Base-by-base conservation (phyloP, 2,888 invertebrate genomes). In the Drosophila nr. medialis region DNA sequence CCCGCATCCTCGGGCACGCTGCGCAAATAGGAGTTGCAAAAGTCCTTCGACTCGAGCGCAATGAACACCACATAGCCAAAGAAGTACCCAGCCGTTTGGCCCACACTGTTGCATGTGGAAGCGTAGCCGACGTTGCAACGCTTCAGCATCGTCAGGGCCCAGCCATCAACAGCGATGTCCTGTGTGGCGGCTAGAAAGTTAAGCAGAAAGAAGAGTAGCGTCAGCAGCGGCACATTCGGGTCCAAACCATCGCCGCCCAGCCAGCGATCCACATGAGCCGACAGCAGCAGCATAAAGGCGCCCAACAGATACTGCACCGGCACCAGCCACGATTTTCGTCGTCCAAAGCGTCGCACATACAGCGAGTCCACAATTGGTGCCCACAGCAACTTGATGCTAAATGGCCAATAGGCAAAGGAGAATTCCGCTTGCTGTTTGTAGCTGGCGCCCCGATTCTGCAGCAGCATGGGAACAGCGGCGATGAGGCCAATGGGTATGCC, bases 141-240 rank as follows among this genome's bases (percentile, higher is more conserved):
- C 90, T 98, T 97, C 2, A 99, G 94, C 98, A 99, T 99, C 0
- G 99, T 99, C 15, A 99, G 94, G 0, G 99, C 99, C 99, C 99
- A 99, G 29, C 99, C 99, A 94, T 99, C 99, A 0, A 99, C 99
- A 21, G 99, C 99, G 90, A 99, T 99, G 93, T 99, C 99, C 94
- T 99, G 99, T 2, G 99, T 99, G 3, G 99, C 99, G 7, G 99
- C 99, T 86, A 99, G 94, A 91, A 99, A 99, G 91, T 99, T 99
- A 4, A 99, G 94, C 64, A 95, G 94, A 92, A 99, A 97, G 93
- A 99, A 99, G 68, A 98, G 94, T 18, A 95, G 90, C 0, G 99
- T 99, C 32, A 99, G 94, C 56, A 96, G 92, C 66, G 94, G 95
- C 82, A 98, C 96, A 86, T 96, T 96, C 0, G 97, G 97, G 4